Percentiles rank a stretch among this genome's conserved stretches.
phyloP scores from a whole-genome alignment of 2,888 invertebrate genomes.

The Plusia festucae region DNA sequence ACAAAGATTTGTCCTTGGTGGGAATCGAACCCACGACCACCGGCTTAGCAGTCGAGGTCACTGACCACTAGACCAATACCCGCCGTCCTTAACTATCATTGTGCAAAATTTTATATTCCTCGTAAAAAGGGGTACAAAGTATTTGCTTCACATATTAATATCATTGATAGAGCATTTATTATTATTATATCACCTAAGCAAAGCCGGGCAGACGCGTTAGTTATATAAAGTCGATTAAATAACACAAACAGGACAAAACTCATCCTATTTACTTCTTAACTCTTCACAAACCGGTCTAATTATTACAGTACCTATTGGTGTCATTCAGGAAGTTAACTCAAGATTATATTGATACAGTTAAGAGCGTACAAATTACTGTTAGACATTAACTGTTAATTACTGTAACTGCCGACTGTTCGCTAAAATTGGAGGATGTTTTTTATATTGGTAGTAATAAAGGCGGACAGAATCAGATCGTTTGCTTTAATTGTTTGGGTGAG shows the following conservation, averaged over 20 bases:
- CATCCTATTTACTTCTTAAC: not conserved
- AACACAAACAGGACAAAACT: not conserved
- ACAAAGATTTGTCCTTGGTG: too few relatives aligned
- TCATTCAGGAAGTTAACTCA: not conserved
- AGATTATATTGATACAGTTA: slow-evolving; percentile 1
- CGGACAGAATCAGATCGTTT: not conserved
- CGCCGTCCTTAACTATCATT: too few relatives aligned
- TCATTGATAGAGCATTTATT: too few relatives aligned
- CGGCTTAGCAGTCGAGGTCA: too few relatives aligned
- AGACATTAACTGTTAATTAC: not conserved
- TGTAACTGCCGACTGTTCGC: not conserved
- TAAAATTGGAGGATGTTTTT: not conserved
- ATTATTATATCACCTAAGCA: too few relatives aligned
- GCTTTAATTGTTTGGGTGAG: not conserved
- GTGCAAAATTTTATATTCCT: too few relatives aligned
- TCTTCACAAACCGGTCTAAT: not conserved
- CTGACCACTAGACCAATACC: too few relatives aligned
- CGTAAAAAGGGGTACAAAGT: too few relatives aligned
- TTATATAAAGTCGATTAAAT: too few relatives aligned
- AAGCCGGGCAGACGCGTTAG: too few relatives aligned
- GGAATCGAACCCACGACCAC: too few relatives aligned
- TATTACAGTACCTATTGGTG: slow-evolving; percentile 1
- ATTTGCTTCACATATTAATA: too few relatives aligned
- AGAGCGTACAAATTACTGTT: not conserved
- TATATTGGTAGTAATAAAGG: not conserved